A percentile compares a stretch with the other conserved stretches of the same genome.
phyloP scores from a whole-genome alignment of 2,797 vertebrate genomes.

The Hyperoplus immaculatus region DNA sequence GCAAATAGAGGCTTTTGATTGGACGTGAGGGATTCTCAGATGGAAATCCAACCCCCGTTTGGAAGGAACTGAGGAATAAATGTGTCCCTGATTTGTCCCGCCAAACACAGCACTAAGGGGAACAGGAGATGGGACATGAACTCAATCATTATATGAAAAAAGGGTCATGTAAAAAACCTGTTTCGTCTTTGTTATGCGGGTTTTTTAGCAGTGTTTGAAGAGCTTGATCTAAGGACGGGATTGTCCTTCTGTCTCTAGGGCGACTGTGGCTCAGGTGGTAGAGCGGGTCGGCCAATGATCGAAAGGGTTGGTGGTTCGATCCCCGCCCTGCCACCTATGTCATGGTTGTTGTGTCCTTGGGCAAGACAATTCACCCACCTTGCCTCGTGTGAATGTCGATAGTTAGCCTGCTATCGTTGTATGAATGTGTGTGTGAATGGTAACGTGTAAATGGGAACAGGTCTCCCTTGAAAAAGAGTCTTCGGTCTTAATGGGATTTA shows the following conservation, averaged over 20 bases:
- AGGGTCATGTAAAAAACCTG: constrained; percentile 9
- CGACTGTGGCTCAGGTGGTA: neutral
- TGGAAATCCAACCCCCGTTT: constrained; percentile 49
- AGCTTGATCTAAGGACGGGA: neutral
- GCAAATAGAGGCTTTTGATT: constrained; percentile 62
- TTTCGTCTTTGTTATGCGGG: constrained; percentile 9
- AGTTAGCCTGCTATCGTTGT: too few relatives aligned
- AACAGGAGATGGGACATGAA: constrained; percentile 7
- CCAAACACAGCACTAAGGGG: constrained; percentile 9
- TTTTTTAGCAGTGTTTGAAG: neutral
- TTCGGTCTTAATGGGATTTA: neutral
- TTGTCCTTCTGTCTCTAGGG: neutral
- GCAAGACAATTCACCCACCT: too few relatives aligned
- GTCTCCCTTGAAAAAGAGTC: too few relatives aligned
- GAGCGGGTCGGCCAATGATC: too few relatives aligned
- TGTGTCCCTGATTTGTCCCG: constrained; percentile 45
- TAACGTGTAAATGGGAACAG: too few relatives aligned
- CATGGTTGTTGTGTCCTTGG: too few relatives aligned
- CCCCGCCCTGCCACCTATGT: too few relatives aligned
- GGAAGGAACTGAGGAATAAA: constrained; percentile 50
- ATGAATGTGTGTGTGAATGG: too few relatives aligned
- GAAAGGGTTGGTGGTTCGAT: too few relatives aligned
- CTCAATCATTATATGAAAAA: constrained; percentile 1
- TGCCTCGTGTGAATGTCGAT: too few relatives aligned
- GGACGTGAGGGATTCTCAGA: constrained; percentile 55